Base-by-base conservation (phyloP, 2,113 vertebrate species). In the Notechis scutatus region DNA sequence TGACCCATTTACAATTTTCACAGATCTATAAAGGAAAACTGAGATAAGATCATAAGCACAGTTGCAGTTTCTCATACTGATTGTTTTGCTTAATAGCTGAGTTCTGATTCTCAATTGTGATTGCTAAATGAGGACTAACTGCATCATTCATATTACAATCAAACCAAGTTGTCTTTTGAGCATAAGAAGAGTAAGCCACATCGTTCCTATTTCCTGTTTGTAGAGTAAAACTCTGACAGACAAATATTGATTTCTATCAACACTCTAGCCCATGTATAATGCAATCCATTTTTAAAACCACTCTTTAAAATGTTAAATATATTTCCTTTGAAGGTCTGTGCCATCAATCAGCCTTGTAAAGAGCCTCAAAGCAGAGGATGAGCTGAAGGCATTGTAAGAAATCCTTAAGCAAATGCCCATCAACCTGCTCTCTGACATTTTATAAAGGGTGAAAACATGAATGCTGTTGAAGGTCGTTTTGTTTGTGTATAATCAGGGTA, bases 301-400 rank as follows among this genome's bases (percentile, higher is more conserved):
- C 1, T 23, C 61, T 92, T 90, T 92, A 85, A 93, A 93, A 93
- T 90, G 88, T 92, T 88, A 92, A 92, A 69, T 91, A 61, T 87
- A 64, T 93, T 93, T 92, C 47, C 56, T 74, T 64, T 92, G 91
- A 93, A 92, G 94, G 85, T 92, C 92, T 89, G 47, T 90, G 93
- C 29, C 89, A 90, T 94, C 91, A 90, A 64, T 92, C 91, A 92
- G 34, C 24, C 56, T 88, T 42, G 34, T 85, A 85, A 93, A 47
- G 18, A 57, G 56, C n/a, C 87, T 85, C 86, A 81, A 47, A 91
- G 55, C 50, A 55, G 88, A 88, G 34, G 88, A 92, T 23, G 55
- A 92, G 90, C 42, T 86, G 91, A 88, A 42, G 20, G 8, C 10
- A 12, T 7, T 56, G 55, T 87, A 88, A 88, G 87, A 64, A 88